Conservation (phyloP, 30 jellyfish, hydroid and myxozoan genomes). For the Rhopilema esculentum region DNA sequence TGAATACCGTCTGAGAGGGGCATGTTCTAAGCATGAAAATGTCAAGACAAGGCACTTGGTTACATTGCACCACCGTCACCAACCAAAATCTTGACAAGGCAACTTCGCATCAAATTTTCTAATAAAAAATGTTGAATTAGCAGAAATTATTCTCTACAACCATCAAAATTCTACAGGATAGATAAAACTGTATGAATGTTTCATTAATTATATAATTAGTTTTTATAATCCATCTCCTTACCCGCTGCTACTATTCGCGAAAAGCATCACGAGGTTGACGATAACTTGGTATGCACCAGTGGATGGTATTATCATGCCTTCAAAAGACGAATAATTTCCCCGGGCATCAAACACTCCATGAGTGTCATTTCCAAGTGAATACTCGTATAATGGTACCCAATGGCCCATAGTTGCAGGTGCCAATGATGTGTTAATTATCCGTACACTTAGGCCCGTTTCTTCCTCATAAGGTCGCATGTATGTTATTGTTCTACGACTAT, state of each 20-base stretch:
- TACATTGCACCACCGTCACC: too few species aligned
- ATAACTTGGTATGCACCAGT: slow-evolving; percentile 84
- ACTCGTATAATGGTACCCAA: slow-evolving; percentile 34
- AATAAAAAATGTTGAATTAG: too few species aligned
- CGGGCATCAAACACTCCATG: slow-evolving; percentile 76
- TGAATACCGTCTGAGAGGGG: too few species aligned
- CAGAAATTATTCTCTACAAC: too few species aligned
- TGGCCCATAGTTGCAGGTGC: slow-evolving; percentile 15
- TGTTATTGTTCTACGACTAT: slow-evolving; percentile 45
- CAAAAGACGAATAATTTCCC: slow-evolving; percentile 53
- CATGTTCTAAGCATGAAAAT: too few species aligned
- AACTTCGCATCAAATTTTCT: too few species aligned
- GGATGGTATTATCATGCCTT: slow-evolving; percentile 66
- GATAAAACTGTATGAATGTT: not conserved
- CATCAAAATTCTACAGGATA: not conserved
- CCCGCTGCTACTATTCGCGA: slow-evolving; percentile 29
- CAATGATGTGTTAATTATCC: slow-evolving; percentile 29
- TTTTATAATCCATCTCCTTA: not conserved
- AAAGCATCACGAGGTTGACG: slow-evolving; percentile 55
- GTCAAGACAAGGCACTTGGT: too few species aligned
- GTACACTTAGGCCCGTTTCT: slow-evolving; percentile 54
- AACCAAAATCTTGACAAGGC: too few species aligned
- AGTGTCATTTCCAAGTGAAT: slow-evolving; percentile 28
- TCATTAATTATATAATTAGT: too few species aligned
- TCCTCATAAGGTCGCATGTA: slow-evolving; percentile 39